A percentile compares a stretch with the other conserved stretches of the same genome.
Conservation (phyloP, 92 coral and sea anemone species). For the Umimayanthus chanpuru region DNA sequence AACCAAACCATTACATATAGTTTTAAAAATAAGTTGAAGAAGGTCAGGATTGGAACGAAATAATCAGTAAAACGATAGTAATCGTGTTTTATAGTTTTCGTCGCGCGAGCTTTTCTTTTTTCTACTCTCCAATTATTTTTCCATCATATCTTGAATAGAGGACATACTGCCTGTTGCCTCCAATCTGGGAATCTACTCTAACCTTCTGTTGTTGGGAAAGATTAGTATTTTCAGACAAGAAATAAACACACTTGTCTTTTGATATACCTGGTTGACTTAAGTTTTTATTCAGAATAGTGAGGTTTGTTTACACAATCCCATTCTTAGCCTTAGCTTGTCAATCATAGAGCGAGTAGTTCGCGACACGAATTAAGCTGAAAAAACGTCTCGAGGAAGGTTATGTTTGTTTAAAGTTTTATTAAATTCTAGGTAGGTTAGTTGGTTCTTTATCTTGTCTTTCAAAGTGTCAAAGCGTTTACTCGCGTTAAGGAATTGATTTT, state of each 20-base stretch:
- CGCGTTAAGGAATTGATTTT: neutral
- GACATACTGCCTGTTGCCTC: neutral
- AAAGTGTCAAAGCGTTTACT: slow-evolving; percentile 8
- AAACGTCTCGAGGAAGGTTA: slow-evolving; percentile 50
- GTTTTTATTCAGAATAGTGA: slow-evolving; percentile 71
- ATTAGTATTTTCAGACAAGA: slow-evolving; percentile 56
- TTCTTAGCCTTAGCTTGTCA: slow-evolving; percentile 66
- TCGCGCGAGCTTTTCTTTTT: neutral
- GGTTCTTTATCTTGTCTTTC: slow-evolving; percentile 46
- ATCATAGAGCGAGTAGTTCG: slow-evolving; percentile 45
- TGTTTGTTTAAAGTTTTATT: slow-evolving; percentile 76
- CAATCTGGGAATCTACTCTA: slow-evolving; percentile 41
- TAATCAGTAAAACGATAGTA: slow-evolving; percentile 28
- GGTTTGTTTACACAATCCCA: slow-evolving; percentile 70
- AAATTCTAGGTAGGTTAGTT: slow-evolving; percentile 43
- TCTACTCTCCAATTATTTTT: neutral
- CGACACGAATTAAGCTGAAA: slow-evolving; percentile 67
- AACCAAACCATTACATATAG: slow-evolving; percentile 7
- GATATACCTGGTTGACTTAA: slow-evolving; percentile 53
- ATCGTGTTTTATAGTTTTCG: slow-evolving; percentile 21
- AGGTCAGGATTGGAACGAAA: slow-evolving; percentile 29
- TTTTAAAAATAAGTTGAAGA: neutral
- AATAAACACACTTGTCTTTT: slow-evolving; percentile 68
- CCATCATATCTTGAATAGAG: neutral
- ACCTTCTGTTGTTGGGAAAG: slow-evolving; percentile 41